phyloP scores from a whole-genome alignment of 2,797 vertebrate species.

The Sebastes variabilis region DNA sequence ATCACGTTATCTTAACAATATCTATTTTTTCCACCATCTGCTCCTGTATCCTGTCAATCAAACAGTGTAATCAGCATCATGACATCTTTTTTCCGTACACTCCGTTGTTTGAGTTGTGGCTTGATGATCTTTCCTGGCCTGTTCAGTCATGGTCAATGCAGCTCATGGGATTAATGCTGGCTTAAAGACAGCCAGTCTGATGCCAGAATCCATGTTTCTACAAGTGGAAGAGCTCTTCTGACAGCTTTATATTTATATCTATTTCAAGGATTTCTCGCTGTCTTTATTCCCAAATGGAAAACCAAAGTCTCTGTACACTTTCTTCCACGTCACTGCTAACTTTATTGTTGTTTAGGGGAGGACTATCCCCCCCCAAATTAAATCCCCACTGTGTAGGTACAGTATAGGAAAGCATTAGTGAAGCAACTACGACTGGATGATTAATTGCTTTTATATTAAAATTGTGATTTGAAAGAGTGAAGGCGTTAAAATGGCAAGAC shows the following conservation, averaged over 20 bases:
- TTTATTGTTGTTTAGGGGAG: neutral
- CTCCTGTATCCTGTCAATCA: neutral
- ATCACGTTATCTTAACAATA: neutral
- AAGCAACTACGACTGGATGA: neutral
- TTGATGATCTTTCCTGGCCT: conserved; percentile 17
- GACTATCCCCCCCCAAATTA: neutral
- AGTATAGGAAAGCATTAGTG: neutral
- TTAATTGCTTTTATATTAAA: neutral
- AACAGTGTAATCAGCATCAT: neutral
- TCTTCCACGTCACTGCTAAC: neutral
- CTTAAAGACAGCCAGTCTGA: neutral
- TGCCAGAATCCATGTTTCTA: neutral
- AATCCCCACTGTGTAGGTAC: neutral
- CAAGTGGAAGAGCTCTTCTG: conserved; percentile 1
- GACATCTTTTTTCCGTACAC: neutral
- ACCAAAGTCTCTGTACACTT: neutral
- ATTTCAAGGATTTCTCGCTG: neutral
- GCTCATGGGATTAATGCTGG: conserved; percentile 22
- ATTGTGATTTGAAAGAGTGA: neutral
- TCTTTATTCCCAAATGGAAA: neutral
- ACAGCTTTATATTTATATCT: conserved; percentile 5
- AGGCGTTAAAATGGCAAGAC: neutral
- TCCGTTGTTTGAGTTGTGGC: neutral
- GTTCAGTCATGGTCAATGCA: neutral
- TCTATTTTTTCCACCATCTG: conserved; percentile 1